A percentile compares a stretch with the other conserved stretches of the same genome.
Conservation (phyloP, 2,113 vertebrate species). For the Ictalurus furcatus region DNA sequence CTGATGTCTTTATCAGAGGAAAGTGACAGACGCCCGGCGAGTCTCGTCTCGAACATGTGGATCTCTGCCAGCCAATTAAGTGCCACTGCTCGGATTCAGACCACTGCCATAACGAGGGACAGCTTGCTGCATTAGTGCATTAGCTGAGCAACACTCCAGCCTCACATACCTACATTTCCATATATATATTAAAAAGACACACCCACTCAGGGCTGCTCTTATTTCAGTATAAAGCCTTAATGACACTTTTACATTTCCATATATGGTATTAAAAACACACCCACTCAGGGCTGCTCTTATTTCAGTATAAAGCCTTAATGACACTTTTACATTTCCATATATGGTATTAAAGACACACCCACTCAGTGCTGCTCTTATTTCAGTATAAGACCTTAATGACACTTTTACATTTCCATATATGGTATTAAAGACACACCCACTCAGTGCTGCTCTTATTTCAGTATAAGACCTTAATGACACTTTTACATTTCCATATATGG, state of each 20-base stretch:
- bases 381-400: no score
- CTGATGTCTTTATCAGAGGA: constrained; percentile 74
- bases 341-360: no score
- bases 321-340: background rate
- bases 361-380: no score
- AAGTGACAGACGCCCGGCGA: constrained; percentile 69
- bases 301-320: background rate
- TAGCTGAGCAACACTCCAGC: constrained; percentile 32
- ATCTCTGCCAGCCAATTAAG: constrained; percentile 69
- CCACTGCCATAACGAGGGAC: constrained; percentile 51
- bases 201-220: background rate
- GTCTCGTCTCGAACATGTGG: constrained; percentile 60
- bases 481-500: background rate
- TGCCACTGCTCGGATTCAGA: constrained; percentile 60
- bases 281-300: background rate
- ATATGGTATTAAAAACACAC: background rate
- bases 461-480: no score
- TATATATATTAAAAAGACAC: no score
- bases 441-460: background rate
- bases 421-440: background rate
- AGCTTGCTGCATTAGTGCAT: constrained; percentile 50
- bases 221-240: background rate
- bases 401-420: background rate
- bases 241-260: background rate
- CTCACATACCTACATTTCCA: background rate